Evolutionary conservation across 1,140 invertebrate genomes (phyloP).

Genomic region (Atta texana): DNA sequence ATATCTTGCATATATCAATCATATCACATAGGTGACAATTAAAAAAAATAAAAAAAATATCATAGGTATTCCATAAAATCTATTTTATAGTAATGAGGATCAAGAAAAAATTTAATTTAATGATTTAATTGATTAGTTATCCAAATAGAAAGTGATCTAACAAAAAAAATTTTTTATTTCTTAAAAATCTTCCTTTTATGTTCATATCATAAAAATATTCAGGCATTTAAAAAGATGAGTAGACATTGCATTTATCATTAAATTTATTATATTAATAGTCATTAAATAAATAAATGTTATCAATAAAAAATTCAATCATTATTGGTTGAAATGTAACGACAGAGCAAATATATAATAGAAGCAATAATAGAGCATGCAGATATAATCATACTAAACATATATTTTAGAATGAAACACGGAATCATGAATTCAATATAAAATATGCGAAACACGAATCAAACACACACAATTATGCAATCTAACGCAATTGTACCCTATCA

Average conservation of each 20-base stretch:
- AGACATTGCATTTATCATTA: not conserved
- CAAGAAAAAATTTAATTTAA: constrained; percentile 12
- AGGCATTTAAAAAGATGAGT: not conserved
- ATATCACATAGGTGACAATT: not conserved
- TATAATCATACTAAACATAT: constrained; percentile 15
- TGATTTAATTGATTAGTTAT: not conserved
- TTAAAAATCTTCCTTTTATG: not conserved
- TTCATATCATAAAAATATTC: not conserved
- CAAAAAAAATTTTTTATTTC: not conserved
- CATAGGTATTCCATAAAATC: not conserved
- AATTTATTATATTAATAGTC: not conserved
- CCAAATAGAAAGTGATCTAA: not conserved
- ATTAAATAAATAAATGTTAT: constrained; percentile 11
- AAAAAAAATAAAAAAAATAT: not conserved
- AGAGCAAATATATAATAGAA: too few relatives aligned
- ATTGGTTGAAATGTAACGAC: not conserved
- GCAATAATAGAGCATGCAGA: not conserved
- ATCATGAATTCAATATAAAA: constrained; percentile 22
- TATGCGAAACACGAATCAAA: not conserved
- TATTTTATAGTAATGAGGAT: not conserved
- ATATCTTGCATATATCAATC: not conserved
- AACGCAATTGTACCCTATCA: not conserved
- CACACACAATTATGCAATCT: constrained; percentile 19
- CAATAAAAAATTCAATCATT: not conserved
- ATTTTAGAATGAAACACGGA: not conserved